A percentile compares a stretch with the other conserved stretches of the same genome.
phyloP scores from a whole-genome alignment of 2,113 vertebrate species.

The Desmodus rotundus region DNA sequence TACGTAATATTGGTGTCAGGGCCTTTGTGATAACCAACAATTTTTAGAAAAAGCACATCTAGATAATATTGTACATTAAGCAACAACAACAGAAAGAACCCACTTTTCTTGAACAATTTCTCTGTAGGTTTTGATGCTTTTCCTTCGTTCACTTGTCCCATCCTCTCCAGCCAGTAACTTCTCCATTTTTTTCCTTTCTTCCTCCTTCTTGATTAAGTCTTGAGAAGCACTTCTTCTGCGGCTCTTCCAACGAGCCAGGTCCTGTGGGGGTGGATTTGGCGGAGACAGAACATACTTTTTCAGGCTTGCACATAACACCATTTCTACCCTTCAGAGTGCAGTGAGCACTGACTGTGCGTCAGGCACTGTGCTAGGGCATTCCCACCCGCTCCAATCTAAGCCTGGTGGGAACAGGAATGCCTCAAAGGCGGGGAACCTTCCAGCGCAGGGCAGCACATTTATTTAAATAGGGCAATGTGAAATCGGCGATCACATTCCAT shows the following conservation, averaged over 20 bases:
- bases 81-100: constrained; percentile 63
- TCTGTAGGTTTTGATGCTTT: constrained; percentile 97
- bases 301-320: background rate
- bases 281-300: background rate
- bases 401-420: background rate
- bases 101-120: constrained; percentile 99
- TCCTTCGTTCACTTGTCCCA: constrained; percentile 85
- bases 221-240: constrained; percentile 95
- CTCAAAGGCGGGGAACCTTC: background rate
- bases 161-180: constrained; percentile 84
- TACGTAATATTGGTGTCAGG: accelerated
- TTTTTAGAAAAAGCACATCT: background rate
- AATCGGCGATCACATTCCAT: background rate
- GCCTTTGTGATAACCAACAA: background rate
- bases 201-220: constrained; percentile 97
- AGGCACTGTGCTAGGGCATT: background rate
- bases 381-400: background rate
- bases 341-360: too few relatives aligned
- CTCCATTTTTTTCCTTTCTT: constrained; percentile 97
- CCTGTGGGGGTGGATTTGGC: constrained; percentile 74
- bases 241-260: constrained; percentile 96
- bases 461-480: background rate
- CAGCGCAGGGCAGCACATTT: background rate
- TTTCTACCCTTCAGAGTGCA: background rate
- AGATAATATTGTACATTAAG: background rate